Evolutionary conservation across 1,140 invertebrate species (phyloP).

Genomic region (Drosophila sulfurigaster): DNA sequence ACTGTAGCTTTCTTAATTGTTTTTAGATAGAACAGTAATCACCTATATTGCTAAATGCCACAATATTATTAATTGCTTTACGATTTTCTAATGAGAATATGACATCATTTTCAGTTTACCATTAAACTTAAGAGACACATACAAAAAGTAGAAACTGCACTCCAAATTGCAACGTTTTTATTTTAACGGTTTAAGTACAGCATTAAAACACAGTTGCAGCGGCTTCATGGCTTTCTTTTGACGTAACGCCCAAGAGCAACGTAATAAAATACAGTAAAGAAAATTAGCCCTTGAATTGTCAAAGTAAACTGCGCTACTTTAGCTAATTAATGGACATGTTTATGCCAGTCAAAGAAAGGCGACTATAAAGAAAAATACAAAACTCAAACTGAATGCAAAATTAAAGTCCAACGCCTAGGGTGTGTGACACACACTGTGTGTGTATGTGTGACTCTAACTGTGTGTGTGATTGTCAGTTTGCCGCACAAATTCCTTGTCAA

Average conservation of each 20-base stretch:
- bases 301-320: conserved; percentile 62
- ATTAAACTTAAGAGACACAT: background rate
- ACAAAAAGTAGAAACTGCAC: background rate
- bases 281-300: conserved; percentile 42
- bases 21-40: too few species aligned
- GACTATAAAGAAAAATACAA: conserved; percentile 5
- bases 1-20: too few species aligned
- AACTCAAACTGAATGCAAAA: background rate
- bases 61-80: too few species aligned
- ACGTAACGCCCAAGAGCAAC: conserved; percentile 1
- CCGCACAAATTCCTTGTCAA: conserved; percentile 42
- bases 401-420: conserved; percentile 33
- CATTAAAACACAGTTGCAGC: background rate
- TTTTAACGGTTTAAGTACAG: background rate
- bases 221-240: background rate
- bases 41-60: too few species aligned
- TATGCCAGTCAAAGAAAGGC: conserved; percentile 24
- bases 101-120: background rate
- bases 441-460: too few species aligned
- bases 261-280: background rate
- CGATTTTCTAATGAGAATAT: background rate
- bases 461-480: background rate
- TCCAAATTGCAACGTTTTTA: background rate
- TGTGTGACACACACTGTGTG: background rate
- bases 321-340: conserved; percentile 68